Conservation (phyloP, 2,797 vertebrate genomes). For the Pelobates cultripes region DNA sequence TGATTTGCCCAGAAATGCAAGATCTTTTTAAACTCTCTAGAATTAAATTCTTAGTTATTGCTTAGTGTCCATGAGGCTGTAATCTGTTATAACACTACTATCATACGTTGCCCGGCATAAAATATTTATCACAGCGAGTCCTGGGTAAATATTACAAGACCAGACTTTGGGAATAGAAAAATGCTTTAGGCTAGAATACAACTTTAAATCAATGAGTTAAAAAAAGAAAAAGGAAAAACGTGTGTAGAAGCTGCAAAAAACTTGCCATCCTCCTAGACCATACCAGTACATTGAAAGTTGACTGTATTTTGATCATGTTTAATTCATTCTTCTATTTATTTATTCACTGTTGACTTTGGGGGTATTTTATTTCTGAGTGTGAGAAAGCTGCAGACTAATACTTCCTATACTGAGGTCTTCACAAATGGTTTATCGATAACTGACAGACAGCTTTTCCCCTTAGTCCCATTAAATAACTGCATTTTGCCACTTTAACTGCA, state of each 20-base stretch:
- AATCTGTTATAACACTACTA: too few species aligned
- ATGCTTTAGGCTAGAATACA: neutral
- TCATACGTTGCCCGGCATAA: too few species aligned
- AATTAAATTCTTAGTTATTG: too few species aligned
- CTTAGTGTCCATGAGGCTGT: too few species aligned
- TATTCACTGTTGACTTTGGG: conserved; percentile 34
- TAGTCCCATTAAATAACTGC: conserved; percentile 60
- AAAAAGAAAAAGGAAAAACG: neutral
- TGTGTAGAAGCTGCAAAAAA: too few species aligned
- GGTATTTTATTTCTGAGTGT: neutral
- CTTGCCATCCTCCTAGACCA: neutral
- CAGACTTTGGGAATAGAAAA: too few species aligned
- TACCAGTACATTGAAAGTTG: neutral
- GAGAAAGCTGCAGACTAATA: neutral
- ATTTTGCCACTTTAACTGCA: conserved; percentile 55
- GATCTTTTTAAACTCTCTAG: too few species aligned
- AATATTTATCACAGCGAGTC: too few species aligned
- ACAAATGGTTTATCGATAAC: conserved; percentile 58
- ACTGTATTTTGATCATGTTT: neutral
- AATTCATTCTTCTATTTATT: conserved; percentile 41
- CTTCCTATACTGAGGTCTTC: conserved; percentile 46
- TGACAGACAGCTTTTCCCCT: conserved; percentile 61
- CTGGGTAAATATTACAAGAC: too few species aligned
- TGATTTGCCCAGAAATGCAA: too few species aligned
- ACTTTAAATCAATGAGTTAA: neutral